These are phyloP conservation scores for Haliclona indistincta DNA, from an alignment of 37 sponge, comb jelly and placozoan genomes.

Conservation along the genomic window DNA sequence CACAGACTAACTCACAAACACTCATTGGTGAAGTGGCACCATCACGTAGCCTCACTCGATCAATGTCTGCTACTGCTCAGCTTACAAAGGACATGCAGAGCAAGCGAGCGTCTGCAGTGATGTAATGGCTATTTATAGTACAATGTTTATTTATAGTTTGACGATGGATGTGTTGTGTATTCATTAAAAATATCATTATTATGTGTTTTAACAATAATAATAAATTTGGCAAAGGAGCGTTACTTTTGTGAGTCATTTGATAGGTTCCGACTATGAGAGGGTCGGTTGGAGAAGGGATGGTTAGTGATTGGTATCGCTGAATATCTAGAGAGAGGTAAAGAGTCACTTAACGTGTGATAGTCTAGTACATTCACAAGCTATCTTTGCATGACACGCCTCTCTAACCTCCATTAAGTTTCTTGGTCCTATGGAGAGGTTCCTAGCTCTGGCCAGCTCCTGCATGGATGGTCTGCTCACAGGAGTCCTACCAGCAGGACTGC, in stretches of 20 bases:
- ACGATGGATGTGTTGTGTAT: neutral
- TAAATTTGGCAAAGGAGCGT: too few species aligned
- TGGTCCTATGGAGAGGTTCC: slow-evolving; percentile 22
- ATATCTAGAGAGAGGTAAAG: slow-evolving; percentile 14
- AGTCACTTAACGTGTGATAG: too few species aligned
- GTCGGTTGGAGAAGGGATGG: too few species aligned
- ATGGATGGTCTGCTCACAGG: neutral
- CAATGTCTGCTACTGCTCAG: neutral
- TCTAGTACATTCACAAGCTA: too few species aligned
- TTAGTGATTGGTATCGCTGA: slow-evolving; percentile 21
- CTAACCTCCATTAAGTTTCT: slow-evolving; percentile 61
- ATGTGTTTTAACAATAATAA: too few species aligned
- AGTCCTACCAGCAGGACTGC: slow-evolving; percentile 7
- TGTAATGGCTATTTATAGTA: neutral
- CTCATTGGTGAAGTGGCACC: too few species aligned
- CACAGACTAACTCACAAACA: too few species aligned
- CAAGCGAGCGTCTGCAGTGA: neutral
- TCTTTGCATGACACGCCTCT: too few species aligned
- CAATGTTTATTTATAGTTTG: neutral
- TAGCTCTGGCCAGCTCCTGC: neutral
- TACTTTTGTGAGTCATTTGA: too few species aligned
- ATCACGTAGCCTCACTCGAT: neutral
- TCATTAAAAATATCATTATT: too few species aligned
- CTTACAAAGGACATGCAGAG: neutral
- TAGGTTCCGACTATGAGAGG: too few species aligned